Evolutionary conservation across 2,113 vertebrate genomes (phyloP), one percentile per base, ranked within the genome.

Genomic region (Cyanistes caeruleus): DNA sequence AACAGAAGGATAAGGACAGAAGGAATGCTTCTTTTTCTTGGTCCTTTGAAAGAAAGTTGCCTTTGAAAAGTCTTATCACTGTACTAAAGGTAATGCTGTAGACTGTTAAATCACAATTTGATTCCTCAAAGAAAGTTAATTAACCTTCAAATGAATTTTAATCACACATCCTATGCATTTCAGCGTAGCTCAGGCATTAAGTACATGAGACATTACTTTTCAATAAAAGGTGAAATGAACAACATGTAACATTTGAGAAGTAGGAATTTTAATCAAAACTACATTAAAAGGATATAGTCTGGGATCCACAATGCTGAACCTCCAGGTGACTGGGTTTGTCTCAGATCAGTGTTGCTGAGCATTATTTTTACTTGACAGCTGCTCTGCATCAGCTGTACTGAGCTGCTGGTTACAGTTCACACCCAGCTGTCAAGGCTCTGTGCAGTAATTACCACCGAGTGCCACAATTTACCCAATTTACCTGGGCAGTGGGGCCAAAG

Each of bases 81-180:
- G 17, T 41, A 37, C 33, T 75, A 43, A 84, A 88, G 72, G 41
- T 84, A 85, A 67, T 19, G 15, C 58, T 81, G 37, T 51, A 81
- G 69, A 60, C 52, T 35, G 33, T 78, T 70, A 84, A 89, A 27
- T 75, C 65, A 52, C 30, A 72, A 39, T 89, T 80, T 82, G 65
- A 75, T 91, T 87, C 39, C 27, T 84, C 60, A 89, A 76, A 84
- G 58, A 27, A 68, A 89, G 24, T 87, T 91, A 84, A 93, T 95
- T 94, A 78, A 90, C 63, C 52, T 82, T 82, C 65, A 95, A 68
- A 89, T 87, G 24, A 28, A 6, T 86, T 84, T 81, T 84, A 89
- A 56, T 92, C 49, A 41, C 33, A 18, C 15, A 49, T 37, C 31
- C 9, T 76, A 37, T 69, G 74, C 56, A 52, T 87, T 91, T 52